phyloP scores from a whole-genome alignment of 2,888 invertebrate genomes.

The Odontocolon sp. region DNA sequence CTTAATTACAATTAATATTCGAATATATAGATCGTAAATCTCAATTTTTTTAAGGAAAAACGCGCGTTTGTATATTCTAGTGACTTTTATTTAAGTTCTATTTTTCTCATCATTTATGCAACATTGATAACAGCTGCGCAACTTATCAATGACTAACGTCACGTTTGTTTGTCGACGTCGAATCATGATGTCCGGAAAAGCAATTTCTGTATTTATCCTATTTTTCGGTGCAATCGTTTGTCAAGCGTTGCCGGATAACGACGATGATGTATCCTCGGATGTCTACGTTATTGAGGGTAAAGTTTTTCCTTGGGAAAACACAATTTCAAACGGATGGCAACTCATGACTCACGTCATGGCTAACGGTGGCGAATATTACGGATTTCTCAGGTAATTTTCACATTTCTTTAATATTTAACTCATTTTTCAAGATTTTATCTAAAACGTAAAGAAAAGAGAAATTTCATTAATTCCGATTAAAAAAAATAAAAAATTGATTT shows the following conservation, averaged over 20 bases:
- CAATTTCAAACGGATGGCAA: slow-evolving; percentile 86
- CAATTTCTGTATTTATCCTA: slow-evolving; percentile 58
- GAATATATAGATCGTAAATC: too few species aligned
- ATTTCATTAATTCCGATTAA: not conserved
- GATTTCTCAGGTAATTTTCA: slow-evolving; percentile 86
- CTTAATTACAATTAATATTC: too few species aligned
- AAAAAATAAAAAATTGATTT: slow-evolving; percentile 63
- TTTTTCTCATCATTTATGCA: too few species aligned
- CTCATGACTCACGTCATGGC: slow-evolving; percentile 89
- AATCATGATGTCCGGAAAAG: slow-evolving; percentile 36
- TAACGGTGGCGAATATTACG: slow-evolving; percentile 94
- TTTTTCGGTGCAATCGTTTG: slow-evolving; percentile 58
- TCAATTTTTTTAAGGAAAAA: too few species aligned
- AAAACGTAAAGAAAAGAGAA: too few species aligned
- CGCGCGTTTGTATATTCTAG: too few species aligned
- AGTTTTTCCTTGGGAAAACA: slow-evolving; percentile 88
- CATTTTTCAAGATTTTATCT: not conserved
- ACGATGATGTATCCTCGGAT: slow-evolving; percentile 82
- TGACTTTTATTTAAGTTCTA: too few species aligned
- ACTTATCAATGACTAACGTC: not conserved
- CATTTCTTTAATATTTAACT: not conserved
- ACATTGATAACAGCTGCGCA: too few species aligned
- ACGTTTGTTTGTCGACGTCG: not conserved
- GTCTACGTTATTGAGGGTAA: slow-evolving; percentile 91
- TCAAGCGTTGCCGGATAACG: slow-evolving; percentile 72